Evolutionary conservation across 2,797 vertebrate genomes (phyloP).

Genomic region (Lutjanus campechanus): DNA sequence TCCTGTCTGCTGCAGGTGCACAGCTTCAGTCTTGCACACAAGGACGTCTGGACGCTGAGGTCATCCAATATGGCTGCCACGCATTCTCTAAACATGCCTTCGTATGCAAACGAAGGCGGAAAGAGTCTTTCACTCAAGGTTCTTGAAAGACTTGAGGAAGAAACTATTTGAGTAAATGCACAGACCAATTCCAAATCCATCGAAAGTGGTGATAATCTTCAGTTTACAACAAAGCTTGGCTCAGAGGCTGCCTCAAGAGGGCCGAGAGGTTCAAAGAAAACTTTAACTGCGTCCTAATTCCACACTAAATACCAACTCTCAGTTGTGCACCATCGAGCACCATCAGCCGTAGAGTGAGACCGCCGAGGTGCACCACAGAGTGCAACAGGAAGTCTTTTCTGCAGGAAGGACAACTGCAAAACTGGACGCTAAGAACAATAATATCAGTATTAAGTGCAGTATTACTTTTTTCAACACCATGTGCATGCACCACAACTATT

Average conservation of each 20-base stretch:
- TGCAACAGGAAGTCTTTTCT: too few species aligned
- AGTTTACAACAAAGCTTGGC: background rate
- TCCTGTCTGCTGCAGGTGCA: constrained; percentile 72
- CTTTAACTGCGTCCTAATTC: background rate
- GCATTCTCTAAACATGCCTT: background rate
- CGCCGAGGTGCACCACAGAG: too few species aligned
- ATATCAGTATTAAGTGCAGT: too few species aligned
- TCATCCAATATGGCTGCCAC: constrained; percentile 77
- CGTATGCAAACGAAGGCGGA: background rate
- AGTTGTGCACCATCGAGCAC: background rate
- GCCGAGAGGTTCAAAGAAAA: background rate
- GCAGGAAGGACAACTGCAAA: too few species aligned
- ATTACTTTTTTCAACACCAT: too few species aligned
- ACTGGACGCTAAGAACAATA: too few species aligned
- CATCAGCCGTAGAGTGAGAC: too few species aligned
- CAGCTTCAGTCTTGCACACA: constrained; percentile 67
- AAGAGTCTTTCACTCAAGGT: background rate
- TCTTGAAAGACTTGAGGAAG: background rate
- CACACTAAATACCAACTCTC: background rate
- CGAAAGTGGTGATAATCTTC: background rate
- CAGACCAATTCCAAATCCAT: background rate
- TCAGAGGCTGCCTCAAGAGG: too few species aligned
- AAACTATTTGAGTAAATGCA: background rate
- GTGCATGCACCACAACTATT: too few species aligned
- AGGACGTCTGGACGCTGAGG: constrained; percentile 72